phyloP scores from a whole-genome alignment of 1,140 invertebrate species.

The Platorchestia sp. region DNA sequence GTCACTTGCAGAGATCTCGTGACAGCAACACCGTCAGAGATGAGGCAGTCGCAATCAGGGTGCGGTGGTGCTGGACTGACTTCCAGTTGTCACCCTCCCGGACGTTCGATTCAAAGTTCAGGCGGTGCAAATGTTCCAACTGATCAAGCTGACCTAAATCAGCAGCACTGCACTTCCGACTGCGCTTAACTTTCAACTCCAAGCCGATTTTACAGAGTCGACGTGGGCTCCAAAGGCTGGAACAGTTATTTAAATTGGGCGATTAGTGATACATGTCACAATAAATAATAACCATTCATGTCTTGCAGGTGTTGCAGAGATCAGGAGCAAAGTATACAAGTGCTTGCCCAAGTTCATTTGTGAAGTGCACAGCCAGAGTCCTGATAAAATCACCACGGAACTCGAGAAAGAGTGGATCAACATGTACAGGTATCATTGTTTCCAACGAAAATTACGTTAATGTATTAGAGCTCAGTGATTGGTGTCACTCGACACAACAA shows the following conservation, averaged over 20 bases:
- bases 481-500: neutral
- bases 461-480: neutral
- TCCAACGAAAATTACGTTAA: neutral
- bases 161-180: no score
- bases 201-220: no score
- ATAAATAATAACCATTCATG: neutral
- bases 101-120: no score
- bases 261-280: no score
- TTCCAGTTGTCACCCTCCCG: no score
- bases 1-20: no score
- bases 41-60: no score
- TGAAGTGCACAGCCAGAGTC: slow-evolving; percentile 30
- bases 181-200: no score
- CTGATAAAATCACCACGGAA: slow-evolving; percentile 9
- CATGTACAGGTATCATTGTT: slow-evolving; percentile 38
- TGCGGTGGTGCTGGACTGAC: no score
- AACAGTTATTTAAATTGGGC: neutral
- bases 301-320: neutral
- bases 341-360: slow-evolving; percentile 36
- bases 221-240: neutral
- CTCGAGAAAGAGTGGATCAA: slow-evolving; percentile 36
- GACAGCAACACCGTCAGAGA: no score
- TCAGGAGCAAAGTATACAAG: slow-evolving; percentile 17
- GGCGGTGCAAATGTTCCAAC: no score
- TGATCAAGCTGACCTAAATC: no score